Evolutionary conservation across 2,797 vertebrate species (phyloP).

Genomic region (Megalops cyprinoides): DNA sequence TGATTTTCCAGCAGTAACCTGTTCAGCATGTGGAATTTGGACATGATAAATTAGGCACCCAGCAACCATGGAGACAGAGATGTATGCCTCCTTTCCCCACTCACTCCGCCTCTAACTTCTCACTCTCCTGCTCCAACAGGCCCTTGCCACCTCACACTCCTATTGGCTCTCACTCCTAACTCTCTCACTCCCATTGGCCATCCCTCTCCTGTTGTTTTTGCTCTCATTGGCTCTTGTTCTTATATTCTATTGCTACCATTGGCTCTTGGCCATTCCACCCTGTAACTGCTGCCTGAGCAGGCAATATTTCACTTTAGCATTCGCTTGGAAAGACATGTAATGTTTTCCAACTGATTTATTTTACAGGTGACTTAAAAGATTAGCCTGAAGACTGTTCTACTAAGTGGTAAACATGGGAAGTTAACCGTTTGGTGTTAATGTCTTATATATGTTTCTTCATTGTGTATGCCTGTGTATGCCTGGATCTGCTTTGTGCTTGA

Average conservation of each 20-base stretch:
- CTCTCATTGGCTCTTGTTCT: background rate
- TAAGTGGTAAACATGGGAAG: too few species aligned
- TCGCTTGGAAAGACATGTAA: background rate
- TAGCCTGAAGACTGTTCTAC: too few species aligned
- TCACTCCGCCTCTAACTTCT: too few species aligned
- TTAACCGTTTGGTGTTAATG: too few species aligned
- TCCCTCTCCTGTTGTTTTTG: background rate
- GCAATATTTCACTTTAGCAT: background rate
- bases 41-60: conserved; percentile 23
- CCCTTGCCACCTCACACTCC: background rate
- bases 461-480: too few species aligned
- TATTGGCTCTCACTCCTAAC: background rate
- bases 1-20: background rate
- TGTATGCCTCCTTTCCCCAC: background rate
- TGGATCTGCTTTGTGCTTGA: background rate
- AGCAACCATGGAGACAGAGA: background rate
- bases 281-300: background rate
- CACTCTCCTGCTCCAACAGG: too few species aligned
- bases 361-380: too few species aligned
- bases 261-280: background rate
- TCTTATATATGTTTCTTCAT: too few species aligned
- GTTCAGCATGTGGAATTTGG: conserved; percentile 11
- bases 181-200: background rate
- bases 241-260: background rate
- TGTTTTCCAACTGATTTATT: too few species aligned